Evolutionary conservation across 2,888 invertebrate genomes (phyloP).

Genomic region (Choristoneura rosaceana): DNA sequence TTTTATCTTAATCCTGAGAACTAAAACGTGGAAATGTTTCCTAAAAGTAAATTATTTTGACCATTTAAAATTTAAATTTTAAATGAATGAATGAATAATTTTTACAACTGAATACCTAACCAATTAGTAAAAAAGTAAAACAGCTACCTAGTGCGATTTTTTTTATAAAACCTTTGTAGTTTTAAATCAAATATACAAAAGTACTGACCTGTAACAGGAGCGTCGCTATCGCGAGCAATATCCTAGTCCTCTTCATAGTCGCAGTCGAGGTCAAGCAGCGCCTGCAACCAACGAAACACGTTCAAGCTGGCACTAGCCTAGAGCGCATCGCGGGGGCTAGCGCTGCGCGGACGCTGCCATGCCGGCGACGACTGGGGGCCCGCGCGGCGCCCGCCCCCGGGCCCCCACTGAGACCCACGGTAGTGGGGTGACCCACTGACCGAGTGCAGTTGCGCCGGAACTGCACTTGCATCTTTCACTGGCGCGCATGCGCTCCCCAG

Average conservation of each 20-base stretch:
- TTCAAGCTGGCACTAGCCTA: conserved; percentile 66
- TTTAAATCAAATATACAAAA: conserved; percentile 33
- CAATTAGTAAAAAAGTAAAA: too few relatives aligned
- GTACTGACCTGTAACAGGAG: conserved; percentile 78
- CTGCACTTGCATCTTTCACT: conserved; percentile 78
- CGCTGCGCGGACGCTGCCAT: conserved; percentile 61
- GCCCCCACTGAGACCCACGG: conserved; percentile 45
- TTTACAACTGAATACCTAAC: too few relatives aligned
- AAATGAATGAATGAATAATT: too few relatives aligned
- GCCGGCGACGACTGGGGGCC: conserved; percentile 52
- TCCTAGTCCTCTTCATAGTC: conserved; percentile 83
- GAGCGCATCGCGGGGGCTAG: conserved; percentile 64
- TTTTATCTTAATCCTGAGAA: too few relatives aligned
- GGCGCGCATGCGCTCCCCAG: conserved; percentile 68
- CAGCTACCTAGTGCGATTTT: too few relatives aligned
- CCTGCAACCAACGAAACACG: conserved; percentile 80
- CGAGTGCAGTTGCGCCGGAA: conserved; percentile 71
- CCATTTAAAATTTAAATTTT: too few relatives aligned
- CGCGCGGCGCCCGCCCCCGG: conserved; percentile 35
- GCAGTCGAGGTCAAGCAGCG: conserved; percentile 72
- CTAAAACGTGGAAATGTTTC: too few relatives aligned
- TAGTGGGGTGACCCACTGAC: conserved; percentile 81
- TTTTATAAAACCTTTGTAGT: too few relatives aligned
- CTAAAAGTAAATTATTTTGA: too few relatives aligned
- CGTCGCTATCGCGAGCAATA: conserved; percentile 77